Evolutionary conservation across 2,888 invertebrate species (phyloP).

Genomic region (Ophion obscuratus): DNA sequence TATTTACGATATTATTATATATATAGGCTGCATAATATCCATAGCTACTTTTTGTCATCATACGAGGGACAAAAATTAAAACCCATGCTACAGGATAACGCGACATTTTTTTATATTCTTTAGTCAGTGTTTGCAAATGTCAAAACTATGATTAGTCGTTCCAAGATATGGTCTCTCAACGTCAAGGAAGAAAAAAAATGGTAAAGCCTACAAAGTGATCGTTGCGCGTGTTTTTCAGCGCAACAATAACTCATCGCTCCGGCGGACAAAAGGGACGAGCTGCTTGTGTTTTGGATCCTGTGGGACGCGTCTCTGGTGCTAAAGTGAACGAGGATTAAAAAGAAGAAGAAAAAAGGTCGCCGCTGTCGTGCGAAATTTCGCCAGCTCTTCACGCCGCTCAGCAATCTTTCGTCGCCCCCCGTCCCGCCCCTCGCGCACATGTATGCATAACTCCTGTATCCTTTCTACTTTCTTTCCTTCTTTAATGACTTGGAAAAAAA

Average conservation of each 20-base stretch:
- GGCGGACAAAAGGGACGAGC: slow-evolving; percentile 32
- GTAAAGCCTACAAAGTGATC: background rate
- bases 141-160: too few species aligned
- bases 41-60: too few species aligned
- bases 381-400: slow-evolving; percentile 32
- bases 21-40: too few species aligned
- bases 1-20: too few species aligned
- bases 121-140: too few species aligned
- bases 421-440: background rate
- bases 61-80: too few species aligned
- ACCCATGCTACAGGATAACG: too few species aligned
- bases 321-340: slow-evolving; percentile 6
- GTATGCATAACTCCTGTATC: background rate
- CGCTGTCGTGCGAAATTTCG: slow-evolving; percentile 53
- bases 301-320: slow-evolving; percentile 13
- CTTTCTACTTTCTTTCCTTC: background rate
- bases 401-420: background rate
- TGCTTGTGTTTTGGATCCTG: slow-evolving; percentile 1
- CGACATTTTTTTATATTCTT: too few species aligned
- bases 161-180: slow-evolving; percentile 5
- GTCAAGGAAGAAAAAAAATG: slow-evolving; percentile 11
- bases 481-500: slow-evolving; percentile 17
- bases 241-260: slow-evolving; percentile 47
- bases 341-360: background rate
- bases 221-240: slow-evolving; percentile 12